phyloP scores from a whole-genome alignment of 2,113 vertebrate species.

The Podarcis cretensis region DNA sequence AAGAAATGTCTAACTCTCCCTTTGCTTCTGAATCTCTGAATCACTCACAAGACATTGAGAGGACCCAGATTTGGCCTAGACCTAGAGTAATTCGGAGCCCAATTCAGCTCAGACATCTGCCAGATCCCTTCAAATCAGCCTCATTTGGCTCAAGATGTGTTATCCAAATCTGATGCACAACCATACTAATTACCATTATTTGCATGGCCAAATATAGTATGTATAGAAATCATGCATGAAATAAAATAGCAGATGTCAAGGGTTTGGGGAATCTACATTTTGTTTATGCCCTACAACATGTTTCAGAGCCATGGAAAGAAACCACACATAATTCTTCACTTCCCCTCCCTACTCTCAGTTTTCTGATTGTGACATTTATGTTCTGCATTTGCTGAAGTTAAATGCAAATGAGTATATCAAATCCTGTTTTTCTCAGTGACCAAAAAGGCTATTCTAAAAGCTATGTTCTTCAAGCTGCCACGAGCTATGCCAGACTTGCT shows the following conservation, averaged over 20 bases:
- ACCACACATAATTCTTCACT: not conserved
- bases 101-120: no score
- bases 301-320: not conserved
- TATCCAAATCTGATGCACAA: no score
- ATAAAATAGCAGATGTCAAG: not conserved
- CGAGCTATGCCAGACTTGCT: not conserved
- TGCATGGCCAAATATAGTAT: not conserved
- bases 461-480: not conserved
- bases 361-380: not conserved
- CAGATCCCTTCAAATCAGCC: no score
- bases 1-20: no score
- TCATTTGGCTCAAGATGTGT: no score
- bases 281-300: not conserved
- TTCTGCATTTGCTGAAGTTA: conserved; percentile 14
- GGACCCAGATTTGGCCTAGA: no score
- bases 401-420: conserved; percentile 15
- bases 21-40: no score
- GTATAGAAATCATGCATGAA: not conserved
- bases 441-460: not conserved
- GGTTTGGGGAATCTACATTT: not conserved
- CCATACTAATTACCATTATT: not conserved
- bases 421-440: rapidly evolving
- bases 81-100: no score
- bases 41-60: no score
- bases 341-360: not conserved